These are phyloP conservation scores for Phalacrocorax carbo DNA, from an alignment of 2,113 vertebrate species.

Conservation along the genomic window DNA sequence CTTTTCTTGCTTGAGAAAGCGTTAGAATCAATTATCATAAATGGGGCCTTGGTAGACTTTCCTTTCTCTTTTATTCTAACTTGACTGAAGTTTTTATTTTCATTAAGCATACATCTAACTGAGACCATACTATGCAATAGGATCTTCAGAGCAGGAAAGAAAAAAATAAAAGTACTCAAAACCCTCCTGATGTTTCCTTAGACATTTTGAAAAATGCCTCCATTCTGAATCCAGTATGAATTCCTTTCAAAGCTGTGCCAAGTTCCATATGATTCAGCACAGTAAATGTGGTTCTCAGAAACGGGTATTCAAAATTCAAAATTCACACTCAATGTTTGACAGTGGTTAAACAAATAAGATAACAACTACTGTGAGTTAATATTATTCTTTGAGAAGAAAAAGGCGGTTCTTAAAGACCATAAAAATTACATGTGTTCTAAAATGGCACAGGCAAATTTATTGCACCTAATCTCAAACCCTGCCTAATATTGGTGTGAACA, in stretches of 20 bases:
- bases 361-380: not conserved
- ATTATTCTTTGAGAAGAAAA: not conserved
- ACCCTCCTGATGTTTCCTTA: not conserved
- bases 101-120: not conserved
- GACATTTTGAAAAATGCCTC: not conserved
- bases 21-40: not conserved
- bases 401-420: not conserved
- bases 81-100: not conserved
- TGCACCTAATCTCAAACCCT: not conserved
- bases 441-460: not conserved
- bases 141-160: not conserved
- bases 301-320: not conserved
- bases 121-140: not conserved
- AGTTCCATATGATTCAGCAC: not conserved
- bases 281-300: not conserved
- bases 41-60: not conserved
- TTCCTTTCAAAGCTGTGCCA: not conserved
- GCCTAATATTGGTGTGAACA: not conserved
- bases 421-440: not conserved
- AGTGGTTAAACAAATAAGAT: not conserved
- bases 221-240: not conserved
- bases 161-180: not conserved
- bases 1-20: not conserved
- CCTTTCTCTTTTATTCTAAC: not conserved
- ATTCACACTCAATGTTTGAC: not conserved